Base-by-base conservation (phyloP, 1,140 invertebrate species). In the Thaumatotibia leucotreta region DNA sequence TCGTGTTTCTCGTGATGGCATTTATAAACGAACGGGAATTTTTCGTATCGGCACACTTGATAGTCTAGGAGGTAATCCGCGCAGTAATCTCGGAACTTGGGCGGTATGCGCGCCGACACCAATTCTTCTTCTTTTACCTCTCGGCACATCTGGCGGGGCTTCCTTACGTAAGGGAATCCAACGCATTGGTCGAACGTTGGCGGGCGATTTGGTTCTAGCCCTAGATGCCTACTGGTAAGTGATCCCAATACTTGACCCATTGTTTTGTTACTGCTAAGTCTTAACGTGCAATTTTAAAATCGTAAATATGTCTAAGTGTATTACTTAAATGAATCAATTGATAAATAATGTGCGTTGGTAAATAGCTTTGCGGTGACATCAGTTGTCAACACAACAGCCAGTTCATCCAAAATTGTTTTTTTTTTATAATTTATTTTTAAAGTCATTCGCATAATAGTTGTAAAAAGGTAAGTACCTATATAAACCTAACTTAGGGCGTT, bases 31-130 rank as follows among this genome's bases (percentile, higher is more conserved):
- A 92, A 95, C 1, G 97, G 96, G 72, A 92, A 94, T 50, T 94
- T 88, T 62, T 95, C 91, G 29, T 89, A 86, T 67, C 94, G 85
- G 81, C 97, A 98, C 31, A 88, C 84, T 67, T 92, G 76, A 67
- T 93, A 94, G 22, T 95, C 89, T 6, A 98, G 72, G 24, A 93
- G 92, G 11, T 92, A 75, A 87, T 98, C 95, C 58, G 96, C 95
- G 91, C 97, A 99, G 82, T 96, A 98, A 91, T 98, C 97, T 39
- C 97, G 89, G 58, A 92, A 84, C 8, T 94, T 81, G 1, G 92
- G 66, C 0, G 94, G 93, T 61, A 98, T 81, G 76, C 94, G 94
- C 0, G 93, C 94, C 10, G 95, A 94, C 77, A 93, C 92, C 93
- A 98, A 93, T 86, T 98, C 95, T 76, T 95, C 94, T 77, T 94